phyloP scores from a whole-genome alignment of 1,140 invertebrate genomes.

The Campoletis sonorensis region DNA sequence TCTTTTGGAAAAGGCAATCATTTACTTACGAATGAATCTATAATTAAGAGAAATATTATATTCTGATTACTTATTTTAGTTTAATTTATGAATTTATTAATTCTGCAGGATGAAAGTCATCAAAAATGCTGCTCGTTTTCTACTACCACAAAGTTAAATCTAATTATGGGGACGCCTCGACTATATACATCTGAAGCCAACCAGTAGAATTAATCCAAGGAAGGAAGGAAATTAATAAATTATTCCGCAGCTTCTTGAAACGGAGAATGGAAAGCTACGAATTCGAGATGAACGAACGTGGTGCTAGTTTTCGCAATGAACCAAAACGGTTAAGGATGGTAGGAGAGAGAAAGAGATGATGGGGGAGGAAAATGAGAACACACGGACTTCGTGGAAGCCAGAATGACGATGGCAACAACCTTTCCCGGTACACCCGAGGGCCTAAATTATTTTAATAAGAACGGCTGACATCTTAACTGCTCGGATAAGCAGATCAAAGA shows the following conservation, averaged over 20 bases:
- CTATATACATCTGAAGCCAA: neutral
- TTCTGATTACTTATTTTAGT: neutral
- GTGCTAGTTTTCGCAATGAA: slow-evolving; percentile 18
- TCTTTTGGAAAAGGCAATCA: neutral
- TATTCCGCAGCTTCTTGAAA: slow-evolving; percentile 31
- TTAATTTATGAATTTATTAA: neutral
- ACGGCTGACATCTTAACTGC: slow-evolving; percentile 66
- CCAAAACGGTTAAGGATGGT: neutral
- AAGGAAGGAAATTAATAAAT: slow-evolving; percentile 42
- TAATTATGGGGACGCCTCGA: slow-evolving; percentile 2
- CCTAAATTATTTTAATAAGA: slow-evolving; percentile 69
- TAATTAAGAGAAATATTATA: neutral
- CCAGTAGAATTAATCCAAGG: slow-evolving; percentile 35
- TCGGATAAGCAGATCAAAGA: slow-evolving; percentile 67
- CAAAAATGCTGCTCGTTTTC: neutral
- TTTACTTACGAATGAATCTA: neutral
- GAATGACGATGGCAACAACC: neutral
- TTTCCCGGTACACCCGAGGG: slow-evolving; percentile 12
- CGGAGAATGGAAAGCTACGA: slow-evolving; percentile 29
- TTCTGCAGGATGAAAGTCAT: neutral
- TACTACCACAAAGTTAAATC: neutral
- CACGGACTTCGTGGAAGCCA: slow-evolving; percentile 36
- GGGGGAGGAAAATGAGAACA: neutral
- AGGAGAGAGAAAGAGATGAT: neutral
- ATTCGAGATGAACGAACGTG: slow-evolving; percentile 38